phyloP scores from a whole-genome alignment of 2,797 vertebrate genomes.

The Gymnocypris eckloni region DNA sequence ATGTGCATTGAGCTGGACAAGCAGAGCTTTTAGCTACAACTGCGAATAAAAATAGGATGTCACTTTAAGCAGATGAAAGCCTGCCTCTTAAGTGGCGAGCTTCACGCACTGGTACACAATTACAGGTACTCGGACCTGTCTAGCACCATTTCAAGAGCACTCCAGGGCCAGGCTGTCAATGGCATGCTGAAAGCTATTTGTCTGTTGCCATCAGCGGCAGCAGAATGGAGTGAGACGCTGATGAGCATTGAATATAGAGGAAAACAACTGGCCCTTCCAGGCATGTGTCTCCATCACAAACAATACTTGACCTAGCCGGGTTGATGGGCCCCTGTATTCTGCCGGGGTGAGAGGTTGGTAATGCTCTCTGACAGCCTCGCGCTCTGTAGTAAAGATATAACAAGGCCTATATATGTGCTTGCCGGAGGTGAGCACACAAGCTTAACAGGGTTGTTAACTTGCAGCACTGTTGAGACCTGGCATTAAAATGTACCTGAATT shows the following conservation, averaged over 20 bases:
- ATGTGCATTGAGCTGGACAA: constrained; percentile 40
- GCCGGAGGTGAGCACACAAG: background rate
- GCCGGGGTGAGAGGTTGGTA: constrained; percentile 58
- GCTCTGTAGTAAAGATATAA: constrained; percentile 56
- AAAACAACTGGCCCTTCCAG: constrained; percentile 70
- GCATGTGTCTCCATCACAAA: constrained; percentile 76
- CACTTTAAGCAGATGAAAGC: constrained; percentile 96
- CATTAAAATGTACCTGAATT: constrained; percentile 62
- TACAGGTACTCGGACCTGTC: constrained; percentile 94
- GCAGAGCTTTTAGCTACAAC: constrained; percentile 50
- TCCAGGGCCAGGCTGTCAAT: constrained; percentile 91
- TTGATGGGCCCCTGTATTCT: constrained; percentile 65
- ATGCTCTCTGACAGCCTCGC: constrained; percentile 51
- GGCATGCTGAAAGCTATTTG: constrained; percentile 92
- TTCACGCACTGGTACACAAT: constrained; percentile 92
- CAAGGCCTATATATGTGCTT: constrained; percentile 8
- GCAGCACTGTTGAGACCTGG: constrained; percentile 57
- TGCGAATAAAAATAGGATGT: constrained; percentile 84
- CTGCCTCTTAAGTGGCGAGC: constrained; percentile 88
- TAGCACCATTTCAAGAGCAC: constrained; percentile 93
- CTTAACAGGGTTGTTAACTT: constrained; percentile 54
- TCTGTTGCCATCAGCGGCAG: constrained; percentile 87
- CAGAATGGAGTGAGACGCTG: constrained; percentile 84
- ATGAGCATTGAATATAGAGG: constrained; percentile 89
- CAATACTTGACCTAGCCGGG: constrained; percentile 73